Evolutionary conservation across 2,113 vertebrate genomes (phyloP).

Genomic region (Zapornia atra): DNA sequence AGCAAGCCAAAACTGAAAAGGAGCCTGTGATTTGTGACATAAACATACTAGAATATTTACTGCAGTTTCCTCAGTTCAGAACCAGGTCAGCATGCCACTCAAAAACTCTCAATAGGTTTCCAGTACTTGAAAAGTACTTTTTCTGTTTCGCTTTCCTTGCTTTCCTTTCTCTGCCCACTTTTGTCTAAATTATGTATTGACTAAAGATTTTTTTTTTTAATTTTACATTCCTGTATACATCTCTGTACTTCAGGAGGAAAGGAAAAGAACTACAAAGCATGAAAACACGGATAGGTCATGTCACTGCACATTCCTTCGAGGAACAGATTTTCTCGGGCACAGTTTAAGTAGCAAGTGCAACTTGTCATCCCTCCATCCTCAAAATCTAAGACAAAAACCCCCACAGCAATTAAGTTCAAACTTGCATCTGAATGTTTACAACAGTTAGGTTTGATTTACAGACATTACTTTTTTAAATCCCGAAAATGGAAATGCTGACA

Average conservation of each 20-base stretch:
- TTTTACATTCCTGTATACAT: not conserved
- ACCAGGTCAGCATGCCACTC: not conserved
- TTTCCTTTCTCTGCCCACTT: not conserved
- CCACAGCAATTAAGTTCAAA: not conserved
- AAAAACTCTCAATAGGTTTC: not conserved
- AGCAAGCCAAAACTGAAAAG: not conserved
- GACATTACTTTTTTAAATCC: not conserved
- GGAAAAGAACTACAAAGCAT: not conserved
- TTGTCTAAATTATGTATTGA: not conserved
- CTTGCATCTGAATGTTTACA: not conserved
- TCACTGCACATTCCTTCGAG: not conserved
- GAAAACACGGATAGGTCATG: not conserved
- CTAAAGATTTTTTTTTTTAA: not conserved
- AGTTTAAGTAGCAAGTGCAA: not conserved
- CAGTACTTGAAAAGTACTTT: not conserved
- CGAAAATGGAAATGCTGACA: conserved; percentile 62
- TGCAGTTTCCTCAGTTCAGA: not conserved
- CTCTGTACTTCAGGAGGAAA: not conserved
- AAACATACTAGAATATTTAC: not conserved
- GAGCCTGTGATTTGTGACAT: not conserved
- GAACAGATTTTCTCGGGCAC: not conserved
- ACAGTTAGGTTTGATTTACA: not conserved
- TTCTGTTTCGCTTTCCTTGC: not conserved
- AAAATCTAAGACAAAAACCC: not conserved
- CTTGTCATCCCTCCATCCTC: not conserved